Base-by-base conservation (phyloP, 2,113 vertebrate species). In the Hippocampus comes region DNA sequence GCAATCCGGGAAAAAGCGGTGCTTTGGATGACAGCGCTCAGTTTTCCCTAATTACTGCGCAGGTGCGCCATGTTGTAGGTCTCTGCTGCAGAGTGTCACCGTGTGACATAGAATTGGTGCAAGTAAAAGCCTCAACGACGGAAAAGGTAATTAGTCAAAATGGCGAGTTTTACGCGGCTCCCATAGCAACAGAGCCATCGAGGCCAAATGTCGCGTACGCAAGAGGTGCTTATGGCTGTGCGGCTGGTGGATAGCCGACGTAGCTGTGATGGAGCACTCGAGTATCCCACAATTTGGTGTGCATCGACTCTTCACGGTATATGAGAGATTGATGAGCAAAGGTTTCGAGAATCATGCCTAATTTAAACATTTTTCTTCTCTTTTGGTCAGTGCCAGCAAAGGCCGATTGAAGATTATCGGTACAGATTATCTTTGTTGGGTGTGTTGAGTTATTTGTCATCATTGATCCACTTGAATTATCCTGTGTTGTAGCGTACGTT, bases 81-180 rank as follows among this genome's bases (percentile, higher is more conserved):
- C 78, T 34, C 72, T 66, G 76, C 78, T 84, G 75, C 49, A 70
- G 68, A 82, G 76, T 87, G 75, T 82, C 79, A 79, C 70, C 73
- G 83, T 82, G 64, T 70, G 3, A n/a, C 70, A 80, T 68, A 56
- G 74, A 84, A 73, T 73, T 67, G 38, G 70, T 75, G 63, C 76
- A 83, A 78, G 67, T 86, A 68, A 77, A 81, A 72, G 72, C 72
- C 82, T 79, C 70, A 68, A 68, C 82, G 74, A 49, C 53, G 25
- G 34, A 38, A 55, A 76, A 68, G 80, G 80, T 90, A 89, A 89
- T 91, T 88, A 89, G 83, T 83, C 82, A 84, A 38, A 88, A 88
- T 79, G 77, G 82, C 85, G 81, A 88, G 83, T 90, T 84, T 66
- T 82, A 23, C 71, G 46, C 38, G 51, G 72, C 82, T 84, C 79